Evolutionary conservation across 37 sponge, comb jelly and placozoan species (phyloP), one percentile per base, ranked within the genome.

Genomic region (Halisarca cf. caerulea): DNA sequence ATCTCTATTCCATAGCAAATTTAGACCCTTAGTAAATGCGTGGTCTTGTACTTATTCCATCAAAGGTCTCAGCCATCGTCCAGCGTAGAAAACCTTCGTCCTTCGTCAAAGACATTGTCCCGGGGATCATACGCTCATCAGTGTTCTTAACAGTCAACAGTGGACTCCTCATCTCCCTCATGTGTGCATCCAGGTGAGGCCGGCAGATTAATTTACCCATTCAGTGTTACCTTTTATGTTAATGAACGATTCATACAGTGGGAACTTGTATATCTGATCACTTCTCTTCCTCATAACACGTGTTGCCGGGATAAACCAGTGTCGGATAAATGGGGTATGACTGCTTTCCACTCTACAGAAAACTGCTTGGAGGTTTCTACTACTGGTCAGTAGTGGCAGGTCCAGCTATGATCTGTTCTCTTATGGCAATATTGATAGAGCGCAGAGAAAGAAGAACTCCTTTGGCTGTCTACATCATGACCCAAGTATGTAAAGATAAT

Each of bases 161-260:
- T 5, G 80, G 88, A 17, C 73, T 79, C 23, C 84, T 91, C 21
- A 41, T 91, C 18, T 28, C 40, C 25, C 80, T 70, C 69, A 71
- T 87, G 42, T 91, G 91, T 58, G 18, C 77, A 2, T 0, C 84
- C 2, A 91, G 91, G 91, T 91, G 43, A n/a, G 58, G 42, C n/a
- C n/a, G n/a, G n/a, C n/a, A n/a, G n/a, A n/a, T n/a, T n/a, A n/a
- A n/a, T n/a, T n/a, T n/a, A n/a, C n/a, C n/a, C n/a, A n/a, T n/a
- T n/a, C n/a, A n/a, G n/a, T n/a, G n/a, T n/a, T n/a, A n/a, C n/a
- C n/a, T n/a, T n/a, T n/a, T 7, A 25, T 58, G 38, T n/a, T 18
- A 6, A 2, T 28, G 28, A 55, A 27, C 34, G 32, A 23, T n/a
- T 27, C 3, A 14, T 24, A 6, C 53, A 42, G 51, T 27, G 32